Percentiles rank a stretch among this genome's conserved stretches.
Conservation (phyloP, 2,797 vertebrate genomes). For the Cyprinodon diabolis region DNA sequence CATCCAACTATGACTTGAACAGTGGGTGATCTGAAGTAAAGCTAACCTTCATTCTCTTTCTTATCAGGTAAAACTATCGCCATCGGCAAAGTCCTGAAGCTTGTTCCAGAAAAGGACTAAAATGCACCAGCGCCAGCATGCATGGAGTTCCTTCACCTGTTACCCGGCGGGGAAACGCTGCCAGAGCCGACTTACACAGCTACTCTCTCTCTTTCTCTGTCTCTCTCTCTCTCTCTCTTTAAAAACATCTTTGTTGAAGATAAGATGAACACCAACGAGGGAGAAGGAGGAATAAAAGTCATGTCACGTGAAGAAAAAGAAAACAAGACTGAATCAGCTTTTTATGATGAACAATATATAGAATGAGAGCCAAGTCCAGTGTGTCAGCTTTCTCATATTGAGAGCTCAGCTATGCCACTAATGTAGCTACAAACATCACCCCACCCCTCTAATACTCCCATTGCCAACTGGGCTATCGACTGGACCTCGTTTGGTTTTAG, state of each 20-base stretch:
- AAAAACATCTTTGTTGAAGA: slow-evolving; percentile 87
- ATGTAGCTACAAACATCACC: slow-evolving; percentile 82
- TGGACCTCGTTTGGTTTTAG: slow-evolving; percentile 77
- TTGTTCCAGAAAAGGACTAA: slow-evolving; percentile 99
- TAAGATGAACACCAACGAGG: slow-evolving; percentile 47
- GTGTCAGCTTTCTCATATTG: slow-evolving; percentile 99
- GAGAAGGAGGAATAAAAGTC: slow-evolving; percentile 56
- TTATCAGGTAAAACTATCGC: slow-evolving; percentile 96
- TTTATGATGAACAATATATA: slow-evolving; percentile 78
- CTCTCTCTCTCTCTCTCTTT: slow-evolving; percentile 63
- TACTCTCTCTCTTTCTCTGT: slow-evolving; percentile 60
- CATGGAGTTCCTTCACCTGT: slow-evolving; percentile 84
- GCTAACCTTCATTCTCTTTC: neutral
- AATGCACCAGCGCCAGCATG: slow-evolving; percentile 67
- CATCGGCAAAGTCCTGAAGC: slow-evolving; percentile 99
- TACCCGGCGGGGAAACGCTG: slow-evolving; percentile 87
- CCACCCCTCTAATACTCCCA: slow-evolving; percentile 57
- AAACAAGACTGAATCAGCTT: slow-evolving; percentile 84
- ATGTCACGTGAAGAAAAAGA: slow-evolving; percentile 83
- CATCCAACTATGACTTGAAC: too few relatives aligned
- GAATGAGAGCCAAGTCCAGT: slow-evolving; percentile 86
- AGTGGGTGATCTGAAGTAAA: neutral
- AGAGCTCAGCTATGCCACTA: slow-evolving; percentile 99
- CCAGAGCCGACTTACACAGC: slow-evolving; percentile 89
- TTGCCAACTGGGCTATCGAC: slow-evolving; percentile 44